Evolutionary conservation across 2,113 vertebrate genomes (phyloP).

Genomic region (Apodemus sylvaticus): DNA sequence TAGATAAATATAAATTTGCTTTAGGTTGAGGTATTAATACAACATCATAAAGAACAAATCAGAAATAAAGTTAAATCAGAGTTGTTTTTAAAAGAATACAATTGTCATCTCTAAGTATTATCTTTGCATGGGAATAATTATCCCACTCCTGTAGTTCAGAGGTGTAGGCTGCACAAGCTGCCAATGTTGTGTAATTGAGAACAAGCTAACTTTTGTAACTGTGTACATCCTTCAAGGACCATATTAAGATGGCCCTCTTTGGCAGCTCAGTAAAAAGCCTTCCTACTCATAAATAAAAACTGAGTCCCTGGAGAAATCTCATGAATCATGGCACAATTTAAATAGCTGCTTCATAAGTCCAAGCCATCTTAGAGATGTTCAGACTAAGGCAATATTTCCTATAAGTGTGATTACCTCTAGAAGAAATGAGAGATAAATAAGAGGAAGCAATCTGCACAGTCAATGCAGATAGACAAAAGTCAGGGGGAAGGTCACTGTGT

Average conservation of each 20-base stretch:
- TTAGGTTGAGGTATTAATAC: constrained; percentile 62
- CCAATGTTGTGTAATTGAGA: constrained; percentile 36
- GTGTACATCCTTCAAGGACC: not conserved
- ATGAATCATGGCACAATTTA: constrained; percentile 24
- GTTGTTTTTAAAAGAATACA: constrained; percentile 57
- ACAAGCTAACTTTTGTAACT: constrained; percentile 24
- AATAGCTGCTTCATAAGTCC: not conserved
- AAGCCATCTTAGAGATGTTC: not conserved
- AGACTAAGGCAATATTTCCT: not conserved
- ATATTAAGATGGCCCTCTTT: constrained; percentile 10
- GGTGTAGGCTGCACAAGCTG: constrained; percentile 9
- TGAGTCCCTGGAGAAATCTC: constrained; percentile 14
- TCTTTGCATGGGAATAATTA: constrained; percentile 51
- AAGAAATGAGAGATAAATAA: not conserved
- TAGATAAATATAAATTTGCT: constrained; percentile 70
- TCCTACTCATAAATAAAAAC: constrained; percentile 45
- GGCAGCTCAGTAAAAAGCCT: constrained; percentile 17
- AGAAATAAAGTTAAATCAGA: constrained; percentile 60
- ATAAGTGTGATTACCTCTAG: not conserved
- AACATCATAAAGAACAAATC: constrained; percentile 53
- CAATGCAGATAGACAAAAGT: not conserved
- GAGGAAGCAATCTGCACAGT: not conserved
- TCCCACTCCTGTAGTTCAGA: constrained; percentile 28
- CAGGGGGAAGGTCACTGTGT: not conserved
- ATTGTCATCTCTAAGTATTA: constrained; percentile 47